These are phyloP conservation scores for Sinocyclocheilus anshuiensis DNA, from an alignment of 2,113 vertebrate species.

Conservation along the genomic window DNA sequence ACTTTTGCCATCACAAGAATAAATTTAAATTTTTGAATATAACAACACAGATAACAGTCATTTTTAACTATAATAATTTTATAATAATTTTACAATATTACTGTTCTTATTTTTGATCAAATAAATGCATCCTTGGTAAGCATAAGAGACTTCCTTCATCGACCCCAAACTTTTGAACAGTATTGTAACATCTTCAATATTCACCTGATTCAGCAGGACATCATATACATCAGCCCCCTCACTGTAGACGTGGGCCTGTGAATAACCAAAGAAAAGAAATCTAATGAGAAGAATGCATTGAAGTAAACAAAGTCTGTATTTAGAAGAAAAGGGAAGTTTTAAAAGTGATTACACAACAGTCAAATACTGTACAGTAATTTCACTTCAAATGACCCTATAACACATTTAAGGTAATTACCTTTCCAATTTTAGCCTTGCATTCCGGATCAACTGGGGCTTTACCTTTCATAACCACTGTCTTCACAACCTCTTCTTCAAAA, in stretches of 20 bases:
- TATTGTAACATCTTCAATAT: slow-evolving; percentile 17
- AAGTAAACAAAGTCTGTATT: not conserved
- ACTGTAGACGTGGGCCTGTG: slow-evolving; percentile 83
- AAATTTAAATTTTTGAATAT: too few species aligned
- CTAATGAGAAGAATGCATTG: not conserved
- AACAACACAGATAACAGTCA: not conserved
- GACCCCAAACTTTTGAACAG: not conserved
- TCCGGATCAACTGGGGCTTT: slow-evolving; percentile 86
- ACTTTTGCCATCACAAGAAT: not conserved
- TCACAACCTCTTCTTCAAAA: slow-evolving; percentile 76
- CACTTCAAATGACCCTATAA: not conserved
- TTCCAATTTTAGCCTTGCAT: slow-evolving; percentile 82
- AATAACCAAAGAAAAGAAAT: slow-evolving; percentile 11
- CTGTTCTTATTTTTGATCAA: not conserved
- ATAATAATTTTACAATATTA: not conserved
- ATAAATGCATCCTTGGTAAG: not conserved
- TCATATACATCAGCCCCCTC: slow-evolving; percentile 84
- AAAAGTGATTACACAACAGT: not conserved
- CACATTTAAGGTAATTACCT: slow-evolving; percentile 69
- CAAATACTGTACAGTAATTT: not conserved
- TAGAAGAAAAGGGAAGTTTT: not conserved
- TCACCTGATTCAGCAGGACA: slow-evolving; percentile 89
- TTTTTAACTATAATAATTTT: not conserved
- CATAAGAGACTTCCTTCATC: not conserved
- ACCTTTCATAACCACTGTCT: slow-evolving; percentile 84